These are phyloP conservation scores for Cavia porcellus DNA, from an alignment of 2,113 vertebrate genomes.

Conservation along the genomic window DNA sequence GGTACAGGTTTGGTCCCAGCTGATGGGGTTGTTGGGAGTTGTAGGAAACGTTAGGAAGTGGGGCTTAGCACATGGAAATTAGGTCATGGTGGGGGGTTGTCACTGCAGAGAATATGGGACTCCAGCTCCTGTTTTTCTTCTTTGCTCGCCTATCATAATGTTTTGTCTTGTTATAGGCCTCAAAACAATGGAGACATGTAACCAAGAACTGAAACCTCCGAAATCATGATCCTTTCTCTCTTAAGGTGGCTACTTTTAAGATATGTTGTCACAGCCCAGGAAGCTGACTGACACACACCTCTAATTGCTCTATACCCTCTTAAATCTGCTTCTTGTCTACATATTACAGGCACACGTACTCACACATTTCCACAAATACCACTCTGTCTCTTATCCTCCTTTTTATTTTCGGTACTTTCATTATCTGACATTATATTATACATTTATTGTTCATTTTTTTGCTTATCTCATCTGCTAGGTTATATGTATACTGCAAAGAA, in stretches of 20 bases:
- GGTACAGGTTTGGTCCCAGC: background rate
- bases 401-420: background rate
- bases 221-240: background rate
- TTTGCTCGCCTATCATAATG: background rate
- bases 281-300: background rate
- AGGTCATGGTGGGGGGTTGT: background rate
- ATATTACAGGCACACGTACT: background rate
- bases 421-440: background rate
- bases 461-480: background rate
- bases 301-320: background rate
- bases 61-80: background rate
- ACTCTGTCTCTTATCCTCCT: background rate
- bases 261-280: background rate
- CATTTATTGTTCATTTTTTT: background rate
- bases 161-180: background rate
- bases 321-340: background rate
- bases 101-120: background rate
- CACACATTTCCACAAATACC: background rate
- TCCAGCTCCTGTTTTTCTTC: background rate
- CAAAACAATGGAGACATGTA: too few species aligned
- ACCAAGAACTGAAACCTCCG: background rate
- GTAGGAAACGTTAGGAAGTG: background rate
- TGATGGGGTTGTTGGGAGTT: background rate
- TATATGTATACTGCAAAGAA: background rate
- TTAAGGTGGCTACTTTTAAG: background rate